phyloP scores from a whole-genome alignment of 2,113 vertebrate species.

The Hyla sarda region DNA sequence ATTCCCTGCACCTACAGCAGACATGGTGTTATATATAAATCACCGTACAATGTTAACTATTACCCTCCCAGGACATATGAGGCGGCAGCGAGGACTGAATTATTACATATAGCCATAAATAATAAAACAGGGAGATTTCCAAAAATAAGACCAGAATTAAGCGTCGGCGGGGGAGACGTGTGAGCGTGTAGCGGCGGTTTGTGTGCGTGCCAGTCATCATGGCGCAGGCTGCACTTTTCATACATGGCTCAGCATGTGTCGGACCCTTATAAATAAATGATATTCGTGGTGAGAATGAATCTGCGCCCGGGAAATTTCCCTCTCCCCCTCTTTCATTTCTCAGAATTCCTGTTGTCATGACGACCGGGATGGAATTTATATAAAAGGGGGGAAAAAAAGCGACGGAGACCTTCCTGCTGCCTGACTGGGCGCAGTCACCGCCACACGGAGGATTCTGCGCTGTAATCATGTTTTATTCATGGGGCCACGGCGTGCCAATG shows the following conservation, averaged over 20 bases:
- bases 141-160: neutral
- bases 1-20: too few species aligned
- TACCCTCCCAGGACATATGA: neutral
- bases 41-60: neutral
- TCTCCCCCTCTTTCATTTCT: neutral
- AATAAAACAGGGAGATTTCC: neutral
- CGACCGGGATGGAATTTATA: conserved; percentile 38
- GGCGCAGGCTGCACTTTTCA: neutral
- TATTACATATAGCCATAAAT: neutral
- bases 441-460: neutral
- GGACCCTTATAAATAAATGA: conserved; percentile 47
- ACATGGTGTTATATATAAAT: neutral
- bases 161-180: neutral
- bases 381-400: neutral
- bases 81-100: too few species aligned
- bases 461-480: neutral
- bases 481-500: neutral
- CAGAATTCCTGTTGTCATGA: conserved; percentile 48
- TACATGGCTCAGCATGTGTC: neutral
- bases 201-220: neutral
- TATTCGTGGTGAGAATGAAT: neutral
- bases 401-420: neutral
- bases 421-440: neutral
- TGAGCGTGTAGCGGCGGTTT: neutral
- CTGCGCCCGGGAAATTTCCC: neutral